Conservation (phyloP, 2,113 vertebrate genomes). For the Dendrocopos noguchii region DNA sequence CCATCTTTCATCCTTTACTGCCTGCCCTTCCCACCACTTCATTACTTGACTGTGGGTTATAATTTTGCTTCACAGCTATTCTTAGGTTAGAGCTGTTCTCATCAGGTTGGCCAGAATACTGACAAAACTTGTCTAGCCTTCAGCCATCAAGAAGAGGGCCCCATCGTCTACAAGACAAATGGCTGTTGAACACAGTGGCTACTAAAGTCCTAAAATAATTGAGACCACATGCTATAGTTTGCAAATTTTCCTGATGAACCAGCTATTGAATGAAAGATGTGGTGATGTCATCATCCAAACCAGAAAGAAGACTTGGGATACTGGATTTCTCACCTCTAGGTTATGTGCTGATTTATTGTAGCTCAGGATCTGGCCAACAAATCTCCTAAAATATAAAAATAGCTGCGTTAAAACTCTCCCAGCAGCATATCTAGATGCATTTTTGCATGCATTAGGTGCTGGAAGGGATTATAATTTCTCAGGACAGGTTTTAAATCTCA, state of each 20-base stretch:
- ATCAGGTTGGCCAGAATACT: background rate
- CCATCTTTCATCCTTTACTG: background rate
- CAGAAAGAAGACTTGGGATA: background rate
- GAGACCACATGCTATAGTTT: background rate
- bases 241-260: background rate
- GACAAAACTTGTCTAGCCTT: background rate
- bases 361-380: background rate
- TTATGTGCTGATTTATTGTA: background rate
- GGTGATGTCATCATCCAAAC: background rate
- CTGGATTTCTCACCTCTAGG: background rate
- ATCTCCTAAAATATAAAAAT: background rate
- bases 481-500: constrained; percentile 9
- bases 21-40: background rate
- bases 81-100: background rate
- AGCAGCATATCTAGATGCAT: background rate
- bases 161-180: background rate
- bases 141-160: background rate
- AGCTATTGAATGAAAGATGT: background rate
- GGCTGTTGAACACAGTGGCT: background rate
- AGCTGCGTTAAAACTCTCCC: background rate
- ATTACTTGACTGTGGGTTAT: background rate
- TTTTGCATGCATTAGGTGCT: background rate
- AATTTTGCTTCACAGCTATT: background rate
- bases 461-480: background rate
- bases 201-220: background rate